Conservation (phyloP, 2,113 vertebrate species). For the Paratilapia polleni region DNA sequence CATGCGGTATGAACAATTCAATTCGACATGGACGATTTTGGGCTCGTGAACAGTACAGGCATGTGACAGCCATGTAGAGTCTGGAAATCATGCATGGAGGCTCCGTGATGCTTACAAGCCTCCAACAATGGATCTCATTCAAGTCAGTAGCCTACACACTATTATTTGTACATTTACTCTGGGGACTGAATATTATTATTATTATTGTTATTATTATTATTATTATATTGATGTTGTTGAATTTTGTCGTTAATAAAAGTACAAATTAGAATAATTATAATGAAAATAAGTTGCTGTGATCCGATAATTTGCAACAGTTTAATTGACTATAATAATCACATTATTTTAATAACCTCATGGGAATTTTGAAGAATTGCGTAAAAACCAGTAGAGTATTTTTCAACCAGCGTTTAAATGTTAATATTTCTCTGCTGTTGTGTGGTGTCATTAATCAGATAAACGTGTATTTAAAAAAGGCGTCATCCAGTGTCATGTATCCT, state of each 20-base stretch:
- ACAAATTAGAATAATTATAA: not conserved
- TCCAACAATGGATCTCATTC: not conserved
- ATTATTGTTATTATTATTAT: not conserved
- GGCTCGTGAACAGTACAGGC: constrained; percentile 16
- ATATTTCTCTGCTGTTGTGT: not conserved
- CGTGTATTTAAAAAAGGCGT: not conserved
- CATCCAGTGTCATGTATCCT: not conserved
- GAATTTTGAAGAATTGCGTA: not conserved
- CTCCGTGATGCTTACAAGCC: not conserved
- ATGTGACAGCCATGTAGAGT: constrained; percentile 37
- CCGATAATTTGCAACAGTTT: not conserved
- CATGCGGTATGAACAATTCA: constrained; percentile 38
- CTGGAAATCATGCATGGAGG: constrained; percentile 40
- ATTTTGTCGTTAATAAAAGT: not conserved
- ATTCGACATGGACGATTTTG: constrained; percentile 53
- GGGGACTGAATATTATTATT: not conserved
- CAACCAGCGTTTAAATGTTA: not conserved
- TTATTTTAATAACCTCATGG: not conserved
- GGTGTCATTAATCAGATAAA: constrained; percentile 5
- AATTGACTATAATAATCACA: not conserved
- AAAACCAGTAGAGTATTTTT: not conserved
- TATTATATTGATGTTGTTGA: not conserved
- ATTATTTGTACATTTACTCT: not conserved
- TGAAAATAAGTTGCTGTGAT: not conserved
- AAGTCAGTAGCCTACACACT: not conserved